These are phyloP conservation scores for Muntiacus reevesi DNA, from an alignment of 2,113 vertebrate species.

Conservation along the genomic window DNA sequence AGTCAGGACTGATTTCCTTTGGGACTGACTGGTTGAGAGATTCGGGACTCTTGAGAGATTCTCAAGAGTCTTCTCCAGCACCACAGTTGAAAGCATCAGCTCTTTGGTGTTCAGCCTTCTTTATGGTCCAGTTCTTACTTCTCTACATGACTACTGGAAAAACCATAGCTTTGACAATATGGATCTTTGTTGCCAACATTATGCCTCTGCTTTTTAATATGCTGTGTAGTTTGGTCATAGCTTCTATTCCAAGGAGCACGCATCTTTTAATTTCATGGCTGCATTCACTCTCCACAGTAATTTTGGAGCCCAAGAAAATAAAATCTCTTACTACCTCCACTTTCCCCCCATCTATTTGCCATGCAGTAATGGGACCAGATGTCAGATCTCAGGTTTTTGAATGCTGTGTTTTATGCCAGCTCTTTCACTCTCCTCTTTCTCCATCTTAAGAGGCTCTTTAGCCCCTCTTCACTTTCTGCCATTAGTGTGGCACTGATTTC, in stretches of 20 bases:
- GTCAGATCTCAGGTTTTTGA: not conserved
- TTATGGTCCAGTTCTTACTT: not conserved
- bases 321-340: not conserved
- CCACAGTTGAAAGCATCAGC: not conserved
- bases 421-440: not conserved
- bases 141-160: not conserved
- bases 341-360: not conserved
- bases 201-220: not conserved
- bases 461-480: not conserved
- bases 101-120: not conserved
- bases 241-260: not conserved
- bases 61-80: not conserved
- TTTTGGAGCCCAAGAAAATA: not conserved
- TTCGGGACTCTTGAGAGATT: not conserved
- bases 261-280: not conserved
- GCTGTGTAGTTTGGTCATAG: not conserved
- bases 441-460: not conserved
- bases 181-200: rapidly evolving
- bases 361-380: not conserved
- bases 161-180: not conserved
- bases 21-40: not conserved
- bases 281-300: not conserved
- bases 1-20: not conserved
- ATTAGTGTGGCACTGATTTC: not conserved
- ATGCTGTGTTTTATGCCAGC: not conserved